These are phyloP conservation scores for Passer domesticus DNA, from an alignment of 2,113 vertebrate genomes.

Conservation along the genomic window DNA sequence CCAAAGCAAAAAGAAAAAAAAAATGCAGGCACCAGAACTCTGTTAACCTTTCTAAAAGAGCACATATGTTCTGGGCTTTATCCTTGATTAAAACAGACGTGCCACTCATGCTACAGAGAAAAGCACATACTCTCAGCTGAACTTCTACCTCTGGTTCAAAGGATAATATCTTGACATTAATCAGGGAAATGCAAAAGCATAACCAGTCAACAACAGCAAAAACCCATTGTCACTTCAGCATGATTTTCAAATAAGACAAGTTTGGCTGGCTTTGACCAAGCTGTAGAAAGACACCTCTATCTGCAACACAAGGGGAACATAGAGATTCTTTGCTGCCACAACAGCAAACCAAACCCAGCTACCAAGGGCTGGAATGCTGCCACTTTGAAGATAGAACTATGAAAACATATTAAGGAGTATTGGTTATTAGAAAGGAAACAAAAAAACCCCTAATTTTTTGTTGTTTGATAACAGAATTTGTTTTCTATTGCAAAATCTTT, in stretches of 20 bases:
- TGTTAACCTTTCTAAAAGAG: neutral
- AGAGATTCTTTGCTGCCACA: neutral
- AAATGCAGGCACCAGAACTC: neutral
- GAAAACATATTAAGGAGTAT: neutral
- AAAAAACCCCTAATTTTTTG: neutral
- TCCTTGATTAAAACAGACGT: neutral
- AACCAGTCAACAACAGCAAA: neutral
- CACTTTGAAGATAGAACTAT: neutral
- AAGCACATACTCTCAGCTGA: neutral
- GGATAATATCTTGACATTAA: neutral
- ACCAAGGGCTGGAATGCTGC: fast-evolving
- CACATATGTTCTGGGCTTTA: neutral
- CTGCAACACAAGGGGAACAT: neutral
- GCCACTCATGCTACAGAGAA: neutral
- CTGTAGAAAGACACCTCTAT: neutral
- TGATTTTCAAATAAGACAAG: neutral
- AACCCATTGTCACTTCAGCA: neutral
- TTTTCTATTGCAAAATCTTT: neutral
- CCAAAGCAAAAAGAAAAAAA: neutral
- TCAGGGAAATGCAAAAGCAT: neutral
- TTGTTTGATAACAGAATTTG: neutral
- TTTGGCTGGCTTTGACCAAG: neutral
- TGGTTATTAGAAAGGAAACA: neutral
- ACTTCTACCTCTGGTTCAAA: neutral
- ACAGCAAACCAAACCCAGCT: neutral